Percentiles rank a stretch among this genome's conserved stretches.
Evolutionary conservation across 2,797 vertebrate species (phyloP).

Genomic region (Karalla daura): DNA sequence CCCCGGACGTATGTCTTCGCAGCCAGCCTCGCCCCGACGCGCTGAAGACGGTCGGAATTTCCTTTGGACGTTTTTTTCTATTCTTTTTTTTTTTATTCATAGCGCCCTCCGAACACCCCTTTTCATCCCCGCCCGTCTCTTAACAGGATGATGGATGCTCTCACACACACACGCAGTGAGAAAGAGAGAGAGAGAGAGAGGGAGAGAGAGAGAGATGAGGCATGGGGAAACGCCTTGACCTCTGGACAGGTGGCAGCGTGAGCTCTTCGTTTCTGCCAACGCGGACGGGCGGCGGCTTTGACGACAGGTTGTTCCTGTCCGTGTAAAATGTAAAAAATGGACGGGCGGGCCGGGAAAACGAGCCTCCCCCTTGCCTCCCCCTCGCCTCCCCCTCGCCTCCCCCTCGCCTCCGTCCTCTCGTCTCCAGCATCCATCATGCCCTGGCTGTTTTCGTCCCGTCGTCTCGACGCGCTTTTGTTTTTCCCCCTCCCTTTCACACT

Average conservation of each 20-base stretch:
- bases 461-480: no score
- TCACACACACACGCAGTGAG: no score
- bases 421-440: not conserved
- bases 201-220: no score
- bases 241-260: not conserved
- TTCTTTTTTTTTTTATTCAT: conserved; percentile 32
- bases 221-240: conserved; percentile 23
- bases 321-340: not conserved
- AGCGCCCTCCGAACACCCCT: not conserved
- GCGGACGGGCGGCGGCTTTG: conserved; percentile 22
- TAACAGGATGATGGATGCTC: conserved; percentile 27
- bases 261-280: conserved; percentile 12
- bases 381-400: no score
- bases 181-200: no score
- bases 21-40: conserved; percentile 33
- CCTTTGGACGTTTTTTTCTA: conserved; percentile 34
- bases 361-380: not conserved
- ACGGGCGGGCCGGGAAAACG: not conserved
- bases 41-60: conserved; percentile 42
- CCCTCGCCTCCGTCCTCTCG: not conserved
- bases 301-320: conserved; percentile 35
- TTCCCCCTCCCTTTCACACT: not conserved
- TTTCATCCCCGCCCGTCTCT: conserved; percentile 9
- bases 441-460: not conserved
- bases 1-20: conserved; percentile 9